Evolutionary conservation across 2,113 vertebrate species (phyloP).

Genomic region (Nothocercus nigrocapillus): DNA sequence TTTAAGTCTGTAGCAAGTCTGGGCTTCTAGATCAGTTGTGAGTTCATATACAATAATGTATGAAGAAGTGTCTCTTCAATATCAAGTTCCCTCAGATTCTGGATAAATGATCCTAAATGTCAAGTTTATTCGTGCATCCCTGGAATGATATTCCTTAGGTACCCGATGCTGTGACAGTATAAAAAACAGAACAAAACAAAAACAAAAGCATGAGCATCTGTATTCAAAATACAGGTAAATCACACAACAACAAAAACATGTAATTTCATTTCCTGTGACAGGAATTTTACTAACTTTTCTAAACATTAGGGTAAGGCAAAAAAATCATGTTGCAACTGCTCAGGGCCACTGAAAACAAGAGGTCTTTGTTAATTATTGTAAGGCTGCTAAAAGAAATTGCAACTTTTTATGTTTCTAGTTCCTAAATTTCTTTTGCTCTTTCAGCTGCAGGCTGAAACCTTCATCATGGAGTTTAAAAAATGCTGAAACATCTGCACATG

Average conservation of each 20-base stretch:
- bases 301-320: background rate
- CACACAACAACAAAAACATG: background rate
- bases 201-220: background rate
- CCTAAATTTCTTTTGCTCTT: background rate
- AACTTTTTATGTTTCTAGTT: background rate
- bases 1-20: background rate
- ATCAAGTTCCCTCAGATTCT: constrained; percentile 61
- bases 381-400: background rate
- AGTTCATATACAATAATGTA: background rate
- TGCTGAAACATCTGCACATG: background rate
- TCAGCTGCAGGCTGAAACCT: background rate
- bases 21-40: background rate
- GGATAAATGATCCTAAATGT: constrained; percentile 90
- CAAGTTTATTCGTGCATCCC: constrained; percentile 89
- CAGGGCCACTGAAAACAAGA: background rate
- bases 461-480: background rate
- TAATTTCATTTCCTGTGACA: background rate
- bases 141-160: constrained; percentile 94
- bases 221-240: background rate
- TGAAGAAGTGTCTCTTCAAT: constrained; percentile 32
- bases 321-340: background rate
- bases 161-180: constrained; percentile 88
- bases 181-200: background rate
- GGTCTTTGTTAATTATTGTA: background rate
- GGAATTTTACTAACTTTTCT: background rate